A percentile compares a stretch with the other conserved stretches of the same genome.
These are phyloP conservation scores for Periphyllus acericola DNA, from an alignment of 2,888 invertebrate genomes.

Conservation along the genomic window DNA sequence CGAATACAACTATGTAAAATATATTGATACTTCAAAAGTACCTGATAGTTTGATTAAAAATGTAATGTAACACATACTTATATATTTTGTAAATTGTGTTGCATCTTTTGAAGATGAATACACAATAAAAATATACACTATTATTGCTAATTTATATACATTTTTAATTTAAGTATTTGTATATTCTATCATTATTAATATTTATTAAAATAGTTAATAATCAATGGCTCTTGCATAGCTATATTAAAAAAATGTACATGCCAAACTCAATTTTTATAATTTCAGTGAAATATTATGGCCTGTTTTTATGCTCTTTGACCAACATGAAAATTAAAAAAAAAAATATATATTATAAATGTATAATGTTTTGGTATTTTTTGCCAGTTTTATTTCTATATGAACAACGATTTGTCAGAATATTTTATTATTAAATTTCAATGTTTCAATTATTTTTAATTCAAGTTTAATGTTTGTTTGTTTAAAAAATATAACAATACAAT, in stretches of 20 bases:
- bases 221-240: neutral
- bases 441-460: slow-evolving; percentile 39
- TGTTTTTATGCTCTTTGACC: slow-evolving; percentile 19
- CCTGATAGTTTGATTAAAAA: slow-evolving; percentile 55
- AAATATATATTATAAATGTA: slow-evolving; percentile 10
- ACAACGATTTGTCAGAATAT: slow-evolving; percentile 31
- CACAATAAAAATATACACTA: slow-evolving; percentile 19
- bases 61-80: slow-evolving; percentile 38
- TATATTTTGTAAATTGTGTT: slow-evolving; percentile 48
- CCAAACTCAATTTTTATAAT: slow-evolving; percentile 9
- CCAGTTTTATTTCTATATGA: slow-evolving; percentile 33
- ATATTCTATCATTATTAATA: slow-evolving; percentile 25
- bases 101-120: neutral
- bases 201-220: slow-evolving; percentile 35
- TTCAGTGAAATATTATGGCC: slow-evolving; percentile 18
- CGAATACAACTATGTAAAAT: slow-evolving; percentile 22
- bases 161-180: slow-evolving; percentile 38
- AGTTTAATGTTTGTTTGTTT: slow-evolving; percentile 36
- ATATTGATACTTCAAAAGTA: slow-evolving; percentile 56
- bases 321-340: neutral
- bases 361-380: slow-evolving; percentile 39
- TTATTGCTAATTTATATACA: slow-evolving; percentile 36
- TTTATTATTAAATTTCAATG: slow-evolving; percentile 34
- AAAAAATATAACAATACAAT: slow-evolving; percentile 22
- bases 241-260: slow-evolving; percentile 1